phyloP scores from a whole-genome alignment of 2,888 invertebrate genomes.

The Acronicta aceris region DNA sequence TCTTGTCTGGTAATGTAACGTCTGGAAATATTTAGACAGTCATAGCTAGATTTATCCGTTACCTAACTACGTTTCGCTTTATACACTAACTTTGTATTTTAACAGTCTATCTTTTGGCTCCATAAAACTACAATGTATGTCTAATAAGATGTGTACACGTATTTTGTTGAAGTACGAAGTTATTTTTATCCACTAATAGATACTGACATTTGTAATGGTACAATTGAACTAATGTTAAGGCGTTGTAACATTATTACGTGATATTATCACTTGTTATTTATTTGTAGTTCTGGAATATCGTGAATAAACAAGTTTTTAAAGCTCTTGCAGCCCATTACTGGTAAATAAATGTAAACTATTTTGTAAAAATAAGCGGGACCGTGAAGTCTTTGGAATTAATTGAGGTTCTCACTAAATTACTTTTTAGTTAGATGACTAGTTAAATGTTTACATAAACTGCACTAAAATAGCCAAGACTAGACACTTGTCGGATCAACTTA shows the following conservation, averaged over 20 bases:
- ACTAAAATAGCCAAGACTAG: no score
- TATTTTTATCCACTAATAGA: conserved; percentile 23
- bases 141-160: conserved; percentile 8
- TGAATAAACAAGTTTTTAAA: conserved; percentile 19
- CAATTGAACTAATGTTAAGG: conserved; percentile 30
- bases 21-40: conserved; percentile 41
- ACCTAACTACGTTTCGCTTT: conserved; percentile 5
- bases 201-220: conserved; percentile 13
- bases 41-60: conserved; percentile 24
- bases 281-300: conserved; percentile 45
- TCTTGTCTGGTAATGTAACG: conserved; percentile 26
- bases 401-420: no score
- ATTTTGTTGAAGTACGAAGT: conserved; percentile 8
- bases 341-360: conserved; percentile 2
- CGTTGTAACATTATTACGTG: conserved; percentile 45
- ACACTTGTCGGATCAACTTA: no score
- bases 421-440: no score
- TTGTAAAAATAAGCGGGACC: background rate
- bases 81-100: conserved; percentile 14
- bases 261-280: conserved; percentile 62
- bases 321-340: conserved; percentile 24
- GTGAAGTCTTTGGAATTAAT: no score
- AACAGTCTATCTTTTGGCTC: conserved; percentile 17
- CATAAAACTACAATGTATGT: conserved; percentile 14
- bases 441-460: no score